phyloP scores from a whole-genome alignment of 2,797 vertebrate genomes.

The Sitta carolinensis region DNA sequence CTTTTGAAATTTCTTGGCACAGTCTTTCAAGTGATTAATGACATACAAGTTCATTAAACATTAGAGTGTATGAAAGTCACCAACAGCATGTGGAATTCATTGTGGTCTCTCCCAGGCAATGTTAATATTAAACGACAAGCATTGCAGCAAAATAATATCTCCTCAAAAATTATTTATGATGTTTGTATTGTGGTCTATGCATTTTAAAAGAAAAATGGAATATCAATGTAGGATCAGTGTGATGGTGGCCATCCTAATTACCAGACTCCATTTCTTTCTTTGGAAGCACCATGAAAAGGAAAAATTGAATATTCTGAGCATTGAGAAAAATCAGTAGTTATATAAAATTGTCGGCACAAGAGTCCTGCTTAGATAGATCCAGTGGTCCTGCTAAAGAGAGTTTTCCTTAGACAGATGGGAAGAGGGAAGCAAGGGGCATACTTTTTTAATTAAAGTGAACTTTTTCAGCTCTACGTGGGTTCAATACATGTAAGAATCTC shows the following conservation, averaged over 20 bases:
- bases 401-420: conserved; percentile 33
- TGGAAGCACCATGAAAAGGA: neutral
- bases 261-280: neutral
- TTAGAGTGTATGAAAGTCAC: neutral
- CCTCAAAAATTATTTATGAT: neutral
- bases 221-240: neutral
- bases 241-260: neutral
- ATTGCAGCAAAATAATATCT: neutral
- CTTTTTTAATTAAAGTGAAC: conserved; percentile 7
- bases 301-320: neutral
- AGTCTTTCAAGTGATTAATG: neutral
- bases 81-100: neutral
- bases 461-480: neutral
- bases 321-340: neutral
- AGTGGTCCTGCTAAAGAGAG: neutral
- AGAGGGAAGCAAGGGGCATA: conserved; percentile 6
- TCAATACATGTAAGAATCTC: neutral
- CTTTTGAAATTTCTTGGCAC: neutral
- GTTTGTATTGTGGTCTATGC: neutral
- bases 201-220: neutral
- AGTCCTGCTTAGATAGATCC: neutral
- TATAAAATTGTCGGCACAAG: neutral
- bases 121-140: neutral
- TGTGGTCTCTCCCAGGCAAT: neutral
- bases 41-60: neutral